Evolutionary conservation across 1,140 invertebrate genomes (phyloP), one percentile per base, ranked within the genome.

Genomic region (Tetragonula clypearis): DNA sequence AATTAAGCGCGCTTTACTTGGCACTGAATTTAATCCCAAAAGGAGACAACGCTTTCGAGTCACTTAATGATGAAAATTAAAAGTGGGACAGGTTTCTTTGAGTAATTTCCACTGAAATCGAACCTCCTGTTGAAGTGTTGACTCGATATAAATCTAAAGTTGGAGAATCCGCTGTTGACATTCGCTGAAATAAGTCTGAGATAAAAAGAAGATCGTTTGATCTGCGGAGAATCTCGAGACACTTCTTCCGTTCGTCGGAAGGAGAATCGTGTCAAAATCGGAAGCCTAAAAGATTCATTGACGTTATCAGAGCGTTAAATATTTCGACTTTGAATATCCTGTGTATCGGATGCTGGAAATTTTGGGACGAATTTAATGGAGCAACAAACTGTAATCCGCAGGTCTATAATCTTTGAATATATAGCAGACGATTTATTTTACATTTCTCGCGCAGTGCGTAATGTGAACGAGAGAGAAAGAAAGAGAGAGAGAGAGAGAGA

Each of bases 271-370:
- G 19, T 14, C 4, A 21, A 81, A 72, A 14, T 12, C 21, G 77
- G 23, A 19, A 26, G 62, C 41, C 26, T 66, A 55, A 55, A 78
- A 66, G 30, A 66, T 66, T 66, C 9, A 66, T 30, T 30, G 19
- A 41, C 76, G 35, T 78, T 78, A 66, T 66, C 12, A 41, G n/a
- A 11, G 49, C 19, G 41, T 77, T 65, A 77, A 79, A 79, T 79
- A 69, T 21, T 9, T 17, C 11, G 65, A 69, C n/a, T 19, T 19
- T 30, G 23, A 79, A 68, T n/a, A 19, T 5, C 6, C 11, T 14
- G n/a, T 14, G 17, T 49, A 49, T 17, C 1, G 5, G 72, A n/a
- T 11, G 14, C 0, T 35, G 19, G 6, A 3, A 49, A 78, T 35
- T 56, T 30, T 23, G 1, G 14, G 3, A 21, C 62, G 66, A 41